These are phyloP conservation scores for Crypturellus tataupa DNA, from an alignment of 2,797 vertebrate species.

Conservation along the genomic window DNA sequence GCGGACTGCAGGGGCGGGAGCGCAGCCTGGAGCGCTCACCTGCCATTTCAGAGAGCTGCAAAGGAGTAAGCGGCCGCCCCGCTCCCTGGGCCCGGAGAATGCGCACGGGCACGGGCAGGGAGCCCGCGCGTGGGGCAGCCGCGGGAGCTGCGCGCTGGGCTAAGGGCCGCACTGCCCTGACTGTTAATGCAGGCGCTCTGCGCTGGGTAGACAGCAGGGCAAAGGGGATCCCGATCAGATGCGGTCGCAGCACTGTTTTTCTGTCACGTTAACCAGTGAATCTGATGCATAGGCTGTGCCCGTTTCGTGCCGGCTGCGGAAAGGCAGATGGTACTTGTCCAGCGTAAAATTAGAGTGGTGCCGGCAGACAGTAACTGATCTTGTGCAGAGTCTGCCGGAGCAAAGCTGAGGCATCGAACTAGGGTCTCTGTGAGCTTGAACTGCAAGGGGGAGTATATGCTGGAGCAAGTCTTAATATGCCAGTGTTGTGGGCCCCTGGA, in stretches of 20 bases:
- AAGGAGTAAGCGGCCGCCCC: background rate
- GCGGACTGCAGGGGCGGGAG: background rate
- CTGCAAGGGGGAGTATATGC: background rate
- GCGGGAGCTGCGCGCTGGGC: background rate
- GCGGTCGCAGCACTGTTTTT: background rate
- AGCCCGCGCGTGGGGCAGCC: background rate
- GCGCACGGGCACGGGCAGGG: background rate
- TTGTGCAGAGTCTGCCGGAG: background rate
- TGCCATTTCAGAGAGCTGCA: background rate
- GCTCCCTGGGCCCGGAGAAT: accelerated
- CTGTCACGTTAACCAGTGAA: slow-evolving; percentile 20
- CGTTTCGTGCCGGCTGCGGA: slow-evolving; percentile 10
- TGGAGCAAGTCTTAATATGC: background rate
- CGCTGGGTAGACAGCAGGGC: background rate
- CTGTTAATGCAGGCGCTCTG: background rate
- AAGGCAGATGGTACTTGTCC: slow-evolving; percentile 39
- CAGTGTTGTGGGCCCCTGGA: background rate
- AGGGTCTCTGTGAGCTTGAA: background rate
- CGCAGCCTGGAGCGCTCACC: background rate
- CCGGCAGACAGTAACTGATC: slow-evolving; percentile 11
- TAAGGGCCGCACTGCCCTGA: background rate
- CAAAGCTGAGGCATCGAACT: slow-evolving; percentile 30
- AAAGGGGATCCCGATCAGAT: background rate
- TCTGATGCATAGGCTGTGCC: slow-evolving; percentile 4
- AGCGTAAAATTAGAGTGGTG: background rate